A percentile compares a stretch with the other conserved stretches of the same genome.
Conservation (phyloP, 2,888 invertebrate genomes). For the Athetis lepigone region DNA sequence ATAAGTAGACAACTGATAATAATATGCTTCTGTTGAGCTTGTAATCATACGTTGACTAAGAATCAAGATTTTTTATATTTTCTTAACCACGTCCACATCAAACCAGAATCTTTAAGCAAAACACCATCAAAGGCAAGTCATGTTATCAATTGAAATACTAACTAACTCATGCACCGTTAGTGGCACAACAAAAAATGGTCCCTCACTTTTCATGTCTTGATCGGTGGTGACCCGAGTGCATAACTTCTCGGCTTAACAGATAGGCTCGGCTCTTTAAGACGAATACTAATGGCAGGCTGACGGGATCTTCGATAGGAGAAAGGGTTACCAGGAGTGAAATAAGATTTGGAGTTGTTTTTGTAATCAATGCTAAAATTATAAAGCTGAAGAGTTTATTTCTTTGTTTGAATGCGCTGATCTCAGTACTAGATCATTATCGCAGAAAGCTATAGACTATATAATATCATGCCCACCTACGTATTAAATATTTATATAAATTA, state of each 20-base stretch:
- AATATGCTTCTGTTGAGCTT: too few relatives aligned
- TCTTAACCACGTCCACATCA: background rate
- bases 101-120: background rate
- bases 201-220: conserved; percentile 16
- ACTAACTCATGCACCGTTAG: conserved; percentile 16
- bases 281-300: conserved; percentile 49
- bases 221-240: conserved; percentile 12
- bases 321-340: too few relatives aligned
- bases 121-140: conserved; percentile 25
- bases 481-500: too few relatives aligned
- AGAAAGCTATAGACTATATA: too few relatives aligned
- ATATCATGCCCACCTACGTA: too few relatives aligned
- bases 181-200: conserved; percentile 36
- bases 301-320: background rate
- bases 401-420: too few relatives aligned
- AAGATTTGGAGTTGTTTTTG: too few relatives aligned
- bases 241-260: conserved; percentile 33
- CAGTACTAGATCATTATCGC: too few relatives aligned
- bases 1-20: too few relatives aligned
- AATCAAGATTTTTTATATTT: background rate
- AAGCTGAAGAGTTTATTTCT: too few relatives aligned
- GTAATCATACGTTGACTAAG: too few relatives aligned
- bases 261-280: conserved; percentile 20
- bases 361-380: too few relatives aligned
- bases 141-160: conserved; percentile 36